A percentile compares a stretch with the other conserved stretches of the same genome.
These are phyloP conservation scores for Leptobrachium ailaonicum DNA, from an alignment of 2,113 vertebrate species.

Conservation along the genomic window DNA sequence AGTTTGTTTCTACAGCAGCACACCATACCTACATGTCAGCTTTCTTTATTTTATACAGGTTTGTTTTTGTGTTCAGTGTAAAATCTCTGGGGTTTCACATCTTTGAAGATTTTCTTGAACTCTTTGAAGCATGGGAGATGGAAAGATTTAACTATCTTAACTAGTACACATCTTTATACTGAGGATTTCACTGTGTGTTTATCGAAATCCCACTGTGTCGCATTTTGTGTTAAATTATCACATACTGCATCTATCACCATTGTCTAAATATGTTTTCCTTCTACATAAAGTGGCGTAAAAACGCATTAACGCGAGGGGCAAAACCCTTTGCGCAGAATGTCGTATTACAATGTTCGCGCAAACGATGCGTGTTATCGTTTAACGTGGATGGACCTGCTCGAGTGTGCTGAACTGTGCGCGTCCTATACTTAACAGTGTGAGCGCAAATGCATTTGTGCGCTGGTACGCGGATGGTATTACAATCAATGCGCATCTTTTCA, in stretches of 20 bases:
- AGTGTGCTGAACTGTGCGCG: too few species aligned
- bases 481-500: too few species aligned
- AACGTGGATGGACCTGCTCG: too few species aligned
- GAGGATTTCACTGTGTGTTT: constrained; percentile 15
- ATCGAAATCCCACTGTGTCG: constrained; percentile 19
- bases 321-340: too few species aligned
- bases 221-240: constrained; percentile 28
- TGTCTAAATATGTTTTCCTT: constrained; percentile 25
- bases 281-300: too few species aligned
- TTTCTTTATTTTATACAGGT: neutral
- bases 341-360: too few species aligned
- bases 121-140: constrained; percentile 35
- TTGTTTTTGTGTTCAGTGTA: neutral
- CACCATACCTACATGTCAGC: neutral
- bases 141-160: constrained; percentile 23
- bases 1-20: neutral
- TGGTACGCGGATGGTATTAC: too few species aligned
- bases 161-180: constrained; percentile 12
- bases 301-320: too few species aligned
- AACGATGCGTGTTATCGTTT: too few species aligned
- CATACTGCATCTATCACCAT: constrained; percentile 24
- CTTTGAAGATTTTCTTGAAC: constrained; percentile 15
- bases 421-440: too few species aligned
- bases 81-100: constrained; percentile 4
- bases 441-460: too few species aligned